Percentiles rank a stretch among this genome's conserved stretches.
These are phyloP conservation scores for Halisarca cf. caerulea DNA, from an alignment of 37 sponge, comb jelly and placozoan species.

Conservation along the genomic window DNA sequence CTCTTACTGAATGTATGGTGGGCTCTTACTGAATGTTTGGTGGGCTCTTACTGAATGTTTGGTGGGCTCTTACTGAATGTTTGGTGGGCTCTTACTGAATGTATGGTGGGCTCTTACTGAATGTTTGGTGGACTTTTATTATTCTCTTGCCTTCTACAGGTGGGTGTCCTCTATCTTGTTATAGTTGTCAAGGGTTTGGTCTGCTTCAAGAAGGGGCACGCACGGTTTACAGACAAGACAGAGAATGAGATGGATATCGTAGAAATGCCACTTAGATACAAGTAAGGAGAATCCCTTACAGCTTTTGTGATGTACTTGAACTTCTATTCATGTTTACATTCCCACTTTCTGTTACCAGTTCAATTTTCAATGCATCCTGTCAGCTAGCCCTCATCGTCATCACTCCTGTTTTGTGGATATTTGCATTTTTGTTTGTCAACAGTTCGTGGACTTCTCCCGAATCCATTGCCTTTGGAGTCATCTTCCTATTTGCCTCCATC, in stretches of 20 bases:
- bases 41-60: too few species aligned
- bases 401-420: not conserved
- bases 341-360: not conserved
- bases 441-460: too few species aligned
- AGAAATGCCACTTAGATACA: not conserved
- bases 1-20: too few species aligned
- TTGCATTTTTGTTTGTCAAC: slow-evolving; percentile 15
- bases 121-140: too few species aligned
- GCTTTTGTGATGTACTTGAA: not conserved
- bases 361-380: not conserved
- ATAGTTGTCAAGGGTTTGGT: not conserved
- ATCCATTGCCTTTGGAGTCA: not conserved
- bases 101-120: too few species aligned
- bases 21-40: too few species aligned
- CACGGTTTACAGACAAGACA: not conserved
- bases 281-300: not conserved
- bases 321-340: not conserved
- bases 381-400: not conserved
- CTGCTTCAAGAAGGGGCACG: not conserved
- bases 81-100: too few species aligned
- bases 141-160: not conserved
- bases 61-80: too few species aligned
- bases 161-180: not conserved
- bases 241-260: not conserved
- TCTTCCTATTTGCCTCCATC: not conserved